Evolutionary conservation across 1,140 invertebrate species (phyloP).

Genomic region (Patella vulgata): DNA sequence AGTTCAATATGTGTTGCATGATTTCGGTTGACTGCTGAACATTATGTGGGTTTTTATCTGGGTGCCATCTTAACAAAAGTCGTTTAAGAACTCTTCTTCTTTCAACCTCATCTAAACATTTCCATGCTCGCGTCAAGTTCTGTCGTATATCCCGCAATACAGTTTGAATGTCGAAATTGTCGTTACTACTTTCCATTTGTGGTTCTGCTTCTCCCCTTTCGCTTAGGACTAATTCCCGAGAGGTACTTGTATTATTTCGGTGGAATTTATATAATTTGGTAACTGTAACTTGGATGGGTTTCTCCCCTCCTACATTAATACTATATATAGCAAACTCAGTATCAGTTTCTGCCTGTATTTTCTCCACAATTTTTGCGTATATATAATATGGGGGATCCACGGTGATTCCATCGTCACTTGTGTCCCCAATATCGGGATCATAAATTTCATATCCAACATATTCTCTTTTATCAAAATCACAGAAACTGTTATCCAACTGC

Average conservation of each 20-base stretch:
- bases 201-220: too few relatives aligned
- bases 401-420: background rate
- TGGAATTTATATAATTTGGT: constrained; percentile 47
- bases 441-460: constrained; percentile 46
- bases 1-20: constrained; percentile 42
- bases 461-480: constrained; percentile 33
- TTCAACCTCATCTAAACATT: constrained; percentile 33
- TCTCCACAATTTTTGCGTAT: constrained; percentile 39
- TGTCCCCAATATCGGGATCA: constrained; percentile 27
- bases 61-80: constrained; percentile 59
- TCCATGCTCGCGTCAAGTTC: constrained; percentile 38
- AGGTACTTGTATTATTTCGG: too few relatives aligned
- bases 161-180: constrained; percentile 7
- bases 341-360: constrained; percentile 6
- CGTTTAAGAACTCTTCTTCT: constrained; percentile 53
- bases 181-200: too few relatives aligned
- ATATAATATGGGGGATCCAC: constrained; percentile 20
- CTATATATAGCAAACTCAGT: constrained; percentile 14
- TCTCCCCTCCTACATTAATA: constrained; percentile 33
- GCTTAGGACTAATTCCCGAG: background rate
- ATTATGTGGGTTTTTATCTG: constrained; percentile 58
- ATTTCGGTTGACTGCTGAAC: constrained; percentile 46
- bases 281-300: constrained; percentile 22
- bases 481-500: constrained; percentile 39
- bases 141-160: constrained; percentile 35